phyloP scores from a whole-genome alignment of 1,140 invertebrate genomes.

The Ladona fulva region DNA sequence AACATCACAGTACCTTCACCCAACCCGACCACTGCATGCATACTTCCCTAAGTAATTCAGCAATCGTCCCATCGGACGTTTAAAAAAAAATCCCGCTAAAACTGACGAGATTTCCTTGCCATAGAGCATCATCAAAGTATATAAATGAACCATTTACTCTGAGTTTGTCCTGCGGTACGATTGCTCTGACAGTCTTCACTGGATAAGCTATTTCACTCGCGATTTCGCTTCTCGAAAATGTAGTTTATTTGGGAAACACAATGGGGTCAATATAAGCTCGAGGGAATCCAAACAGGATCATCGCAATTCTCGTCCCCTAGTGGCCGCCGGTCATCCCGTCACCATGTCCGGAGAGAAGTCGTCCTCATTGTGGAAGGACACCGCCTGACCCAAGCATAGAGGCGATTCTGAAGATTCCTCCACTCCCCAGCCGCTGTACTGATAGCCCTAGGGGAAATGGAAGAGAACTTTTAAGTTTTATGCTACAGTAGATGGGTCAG shows the following conservation, averaged over 20 bases:
- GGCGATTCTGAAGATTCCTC: neutral
- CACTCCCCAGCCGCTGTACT: neutral
- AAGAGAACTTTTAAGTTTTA: neutral
- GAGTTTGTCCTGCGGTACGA: neutral
- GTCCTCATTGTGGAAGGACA: neutral
- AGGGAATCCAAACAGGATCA: neutral
- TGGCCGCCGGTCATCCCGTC: neutral
- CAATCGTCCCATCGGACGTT: too few relatives aligned
- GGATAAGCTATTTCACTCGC: too few relatives aligned
- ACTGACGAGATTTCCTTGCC: neutral
- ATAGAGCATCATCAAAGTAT: neutral
- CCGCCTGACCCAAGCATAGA: neutral
- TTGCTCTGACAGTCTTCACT: neutral
- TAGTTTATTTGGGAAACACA: neutral
- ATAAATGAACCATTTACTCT: neutral
- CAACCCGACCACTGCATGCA: too few relatives aligned
- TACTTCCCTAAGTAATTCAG: too few relatives aligned
- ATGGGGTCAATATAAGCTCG: neutral
- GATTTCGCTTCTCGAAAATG: neutral
- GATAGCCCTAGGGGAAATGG: neutral
- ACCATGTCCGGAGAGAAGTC: neutral
- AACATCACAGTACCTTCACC: too few relatives aligned
- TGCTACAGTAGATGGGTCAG: too few relatives aligned
- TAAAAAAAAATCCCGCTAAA: too few relatives aligned
- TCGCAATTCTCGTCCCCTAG: neutral